phyloP scores from a whole-genome alignment of 2,888 invertebrate species.

The Oscheius sp. region DNA sequence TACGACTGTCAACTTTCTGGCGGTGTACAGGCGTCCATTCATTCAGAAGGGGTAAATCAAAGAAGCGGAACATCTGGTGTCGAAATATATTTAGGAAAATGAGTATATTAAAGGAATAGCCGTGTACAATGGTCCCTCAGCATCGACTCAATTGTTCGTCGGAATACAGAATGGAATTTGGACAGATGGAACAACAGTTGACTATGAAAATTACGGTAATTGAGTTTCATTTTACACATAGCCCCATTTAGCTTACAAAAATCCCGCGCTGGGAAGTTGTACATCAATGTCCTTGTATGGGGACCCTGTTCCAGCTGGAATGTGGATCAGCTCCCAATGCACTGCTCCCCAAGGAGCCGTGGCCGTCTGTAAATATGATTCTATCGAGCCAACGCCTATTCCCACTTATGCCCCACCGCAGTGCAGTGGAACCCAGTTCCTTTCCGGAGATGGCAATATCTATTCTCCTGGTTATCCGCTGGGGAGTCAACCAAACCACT shows the following conservation, averaged over 20 bases:
- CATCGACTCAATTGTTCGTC: too few relatives aligned
- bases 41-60: not conserved
- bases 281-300: conserved; percentile 8
- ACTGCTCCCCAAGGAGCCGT: not conserved
- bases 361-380: not conserved
- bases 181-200: not conserved
- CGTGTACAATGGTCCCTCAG: not conserved
- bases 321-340: conserved; percentile 26
- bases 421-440: not conserved
- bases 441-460: not conserved
- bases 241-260: not conserved
- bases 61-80: too few relatives aligned
- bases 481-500: not conserved
- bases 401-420: not conserved
- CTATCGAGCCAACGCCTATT: not conserved
- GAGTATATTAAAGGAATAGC: too few relatives aligned
- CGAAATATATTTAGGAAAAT: too few relatives aligned
- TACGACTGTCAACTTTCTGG: not conserved
- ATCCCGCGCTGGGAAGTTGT: conserved; percentile 9
- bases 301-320: not conserved
- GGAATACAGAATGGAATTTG: not conserved
- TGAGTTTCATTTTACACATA: too few relatives aligned
- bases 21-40: conserved; percentile 8
- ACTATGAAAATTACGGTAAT: conserved; percentile 18
- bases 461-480: conserved; percentile 26